Evolutionary conservation across 2,113 vertebrate species (phyloP).

Genomic region (Atherinomorus stipes): DNA sequence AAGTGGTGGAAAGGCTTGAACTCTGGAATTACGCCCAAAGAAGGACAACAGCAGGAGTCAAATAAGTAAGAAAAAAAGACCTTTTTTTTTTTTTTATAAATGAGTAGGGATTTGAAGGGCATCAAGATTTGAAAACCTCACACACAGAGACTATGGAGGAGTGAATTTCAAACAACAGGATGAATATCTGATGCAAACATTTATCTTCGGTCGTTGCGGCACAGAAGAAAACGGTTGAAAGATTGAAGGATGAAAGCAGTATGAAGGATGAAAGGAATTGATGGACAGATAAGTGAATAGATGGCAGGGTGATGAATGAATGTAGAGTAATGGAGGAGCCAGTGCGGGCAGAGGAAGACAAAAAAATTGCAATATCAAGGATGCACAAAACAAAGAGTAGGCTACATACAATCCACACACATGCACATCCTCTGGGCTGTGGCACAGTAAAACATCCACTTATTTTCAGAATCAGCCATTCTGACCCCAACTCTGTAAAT

Average conservation of each 20-base stretch:
- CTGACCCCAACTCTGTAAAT: conserved; percentile 49
- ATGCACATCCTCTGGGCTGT: conserved; percentile 14
- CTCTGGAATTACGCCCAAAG: background rate
- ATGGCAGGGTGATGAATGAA: conserved; percentile 7
- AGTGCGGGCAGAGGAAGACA: background rate
- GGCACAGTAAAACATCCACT: conserved; percentile 41
- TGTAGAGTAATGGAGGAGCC: conserved; percentile 9
- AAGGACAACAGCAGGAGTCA: background rate
- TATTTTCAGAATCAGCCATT: conserved; percentile 33
- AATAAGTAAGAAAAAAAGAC: background rate
- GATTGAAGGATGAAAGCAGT: conserved; percentile 1
- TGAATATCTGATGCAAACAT: background rate
- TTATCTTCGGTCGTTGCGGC: background rate
- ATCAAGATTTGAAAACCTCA: background rate
- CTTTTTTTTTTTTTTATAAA: too few species aligned
- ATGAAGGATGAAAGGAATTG: conserved; percentile 9
- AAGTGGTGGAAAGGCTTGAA: background rate
- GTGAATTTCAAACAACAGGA: background rate
- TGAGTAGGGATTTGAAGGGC: background rate
- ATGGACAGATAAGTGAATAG: conserved; percentile 3
- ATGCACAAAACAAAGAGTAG: conserved; percentile 11
- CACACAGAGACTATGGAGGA: background rate
- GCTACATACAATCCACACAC: background rate
- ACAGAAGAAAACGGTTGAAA: conserved; percentile 1
- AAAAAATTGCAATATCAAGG: conserved; percentile 17